Evolutionary conservation across 2,888 invertebrate species (phyloP).

Genomic region (Blastobasis lacticolella): DNA sequence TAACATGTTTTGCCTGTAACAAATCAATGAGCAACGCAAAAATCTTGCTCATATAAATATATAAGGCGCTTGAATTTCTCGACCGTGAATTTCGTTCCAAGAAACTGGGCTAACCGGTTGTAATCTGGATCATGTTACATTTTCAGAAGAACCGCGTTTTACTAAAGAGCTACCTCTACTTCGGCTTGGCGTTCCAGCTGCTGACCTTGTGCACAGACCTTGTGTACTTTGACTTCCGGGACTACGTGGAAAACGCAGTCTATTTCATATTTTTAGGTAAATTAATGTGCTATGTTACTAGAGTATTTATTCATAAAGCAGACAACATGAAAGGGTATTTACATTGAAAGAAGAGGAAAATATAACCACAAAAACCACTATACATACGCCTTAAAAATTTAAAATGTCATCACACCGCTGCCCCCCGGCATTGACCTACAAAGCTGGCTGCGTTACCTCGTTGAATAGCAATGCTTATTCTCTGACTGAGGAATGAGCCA

Average conservation of each 20-base stretch:
- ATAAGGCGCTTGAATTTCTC: neutral
- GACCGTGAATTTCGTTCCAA: neutral
- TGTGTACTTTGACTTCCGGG: constrained; percentile 34
- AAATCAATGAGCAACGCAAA: neutral
- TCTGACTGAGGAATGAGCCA: no score
- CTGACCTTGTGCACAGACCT: constrained; percentile 39
- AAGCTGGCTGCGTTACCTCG: neutral
- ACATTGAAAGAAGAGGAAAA: neutral
- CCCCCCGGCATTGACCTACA: neutral
- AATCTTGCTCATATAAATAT: neutral
- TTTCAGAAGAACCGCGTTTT: constrained; percentile 43
- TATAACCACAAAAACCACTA: neutral
- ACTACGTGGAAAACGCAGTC: constrained; percentile 31
- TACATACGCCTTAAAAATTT: neutral
- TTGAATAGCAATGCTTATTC: no score
- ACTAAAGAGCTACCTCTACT: constrained; percentile 42
- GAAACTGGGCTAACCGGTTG: neutral
- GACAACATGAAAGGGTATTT: no score
- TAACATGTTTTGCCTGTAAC: neutral
- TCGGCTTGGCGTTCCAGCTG: constrained; percentile 34
- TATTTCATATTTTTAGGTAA: constrained; percentile 41
- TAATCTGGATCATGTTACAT: neutral
- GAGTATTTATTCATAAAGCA: neutral
- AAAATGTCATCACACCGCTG: neutral
- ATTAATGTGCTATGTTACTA: constrained; percentile 6